phyloP scores from a whole-genome alignment of 2,888 invertebrate genomes.

The Scrobipalpa costella region DNA sequence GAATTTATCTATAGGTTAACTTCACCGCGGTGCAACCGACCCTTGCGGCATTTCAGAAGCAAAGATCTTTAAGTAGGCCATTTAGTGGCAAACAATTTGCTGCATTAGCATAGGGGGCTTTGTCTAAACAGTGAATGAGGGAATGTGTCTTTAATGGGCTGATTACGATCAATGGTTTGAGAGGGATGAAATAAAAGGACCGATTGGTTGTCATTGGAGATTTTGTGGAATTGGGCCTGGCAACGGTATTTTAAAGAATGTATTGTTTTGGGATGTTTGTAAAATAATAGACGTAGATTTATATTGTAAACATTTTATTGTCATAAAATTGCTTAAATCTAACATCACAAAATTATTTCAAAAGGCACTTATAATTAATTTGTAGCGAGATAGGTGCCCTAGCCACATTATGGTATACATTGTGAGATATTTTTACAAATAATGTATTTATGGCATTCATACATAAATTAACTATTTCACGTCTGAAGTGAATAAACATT shows the following conservation, averaged over 20 bases:
- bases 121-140: conserved; percentile 52
- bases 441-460: conserved; percentile 3
- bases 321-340: conserved; percentile 48
- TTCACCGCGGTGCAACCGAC: conserved; percentile 35
- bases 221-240: background rate
- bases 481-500: background rate
- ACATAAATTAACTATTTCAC: background rate
- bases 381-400: conserved; percentile 62
- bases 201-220: conserved; percentile 7
- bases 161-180: conserved; percentile 44
- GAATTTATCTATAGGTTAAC: background rate
- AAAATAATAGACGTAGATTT: conserved; percentile 23
- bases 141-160: conserved; percentile 51
- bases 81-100: conserved; percentile 59
- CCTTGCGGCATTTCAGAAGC: conserved; percentile 45
- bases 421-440: conserved; percentile 1
- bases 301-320: conserved; percentile 48
- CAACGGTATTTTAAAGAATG: background rate
- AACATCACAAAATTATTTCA: conserved; percentile 65
- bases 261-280: background rate
- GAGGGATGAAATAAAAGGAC: conserved; percentile 27
- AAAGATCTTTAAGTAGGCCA: conserved; percentile 63
- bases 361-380: conserved; percentile 63
- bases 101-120: conserved; percentile 65
- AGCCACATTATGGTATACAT: conserved; percentile 27